These are phyloP conservation scores for Margarornis squamiger DNA, from an alignment of 2,797 vertebrate genomes.

Conservation along the genomic window DNA sequence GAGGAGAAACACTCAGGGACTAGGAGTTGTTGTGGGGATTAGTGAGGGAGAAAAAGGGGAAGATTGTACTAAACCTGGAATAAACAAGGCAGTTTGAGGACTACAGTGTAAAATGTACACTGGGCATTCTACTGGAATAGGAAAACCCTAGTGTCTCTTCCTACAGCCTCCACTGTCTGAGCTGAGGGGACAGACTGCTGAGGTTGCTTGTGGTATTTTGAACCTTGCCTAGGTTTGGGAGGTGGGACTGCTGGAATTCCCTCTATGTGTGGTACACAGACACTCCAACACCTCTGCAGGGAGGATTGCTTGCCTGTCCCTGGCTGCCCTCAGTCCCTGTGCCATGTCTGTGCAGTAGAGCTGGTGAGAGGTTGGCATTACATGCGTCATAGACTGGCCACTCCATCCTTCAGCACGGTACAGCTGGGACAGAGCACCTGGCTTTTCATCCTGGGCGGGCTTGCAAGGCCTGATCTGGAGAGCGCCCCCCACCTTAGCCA, in stretches of 20 bases:
- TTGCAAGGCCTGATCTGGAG: background rate
- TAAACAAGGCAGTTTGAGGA: background rate
- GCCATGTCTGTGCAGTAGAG: fast-evolving
- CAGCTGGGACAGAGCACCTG: background rate
- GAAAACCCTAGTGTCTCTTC: background rate
- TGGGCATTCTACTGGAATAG: background rate
- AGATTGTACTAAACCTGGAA: background rate
- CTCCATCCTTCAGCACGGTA: background rate
- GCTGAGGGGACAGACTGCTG: background rate
- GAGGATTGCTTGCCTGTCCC: background rate
- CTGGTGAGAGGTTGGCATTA: background rate
- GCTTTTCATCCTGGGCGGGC: background rate
- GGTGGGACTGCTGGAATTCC: background rate
- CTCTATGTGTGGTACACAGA: background rate
- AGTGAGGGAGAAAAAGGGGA: background rate
- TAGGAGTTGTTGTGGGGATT: background rate
- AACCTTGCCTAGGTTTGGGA: background rate
- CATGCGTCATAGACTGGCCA: fast-evolving
- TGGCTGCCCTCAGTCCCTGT: fast-evolving
- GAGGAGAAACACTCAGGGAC: background rate
- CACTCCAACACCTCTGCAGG: background rate
- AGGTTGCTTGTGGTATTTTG: background rate
- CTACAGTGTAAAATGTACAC: background rate
- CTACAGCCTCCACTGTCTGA: background rate
- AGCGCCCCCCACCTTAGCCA: fast-evolving